A percentile compares a stretch with the other conserved stretches of the same genome.
Conservation (phyloP, 2,888 invertebrate genomes). For the Drosophila kanekoi region DNA sequence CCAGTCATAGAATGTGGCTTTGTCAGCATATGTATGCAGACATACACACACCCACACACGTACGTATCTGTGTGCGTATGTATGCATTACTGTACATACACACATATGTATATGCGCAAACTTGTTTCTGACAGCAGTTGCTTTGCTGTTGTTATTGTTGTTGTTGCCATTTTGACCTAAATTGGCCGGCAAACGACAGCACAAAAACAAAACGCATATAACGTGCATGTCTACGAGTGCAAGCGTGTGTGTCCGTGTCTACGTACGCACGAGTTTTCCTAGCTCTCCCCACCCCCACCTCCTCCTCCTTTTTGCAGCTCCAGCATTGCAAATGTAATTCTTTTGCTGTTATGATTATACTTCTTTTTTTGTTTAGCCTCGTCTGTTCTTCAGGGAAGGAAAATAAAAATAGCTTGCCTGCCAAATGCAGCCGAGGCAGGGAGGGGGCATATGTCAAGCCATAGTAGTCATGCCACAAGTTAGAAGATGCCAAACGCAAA, state of each 20-base stretch:
- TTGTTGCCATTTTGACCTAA: conserved; percentile 61
- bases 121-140: conserved; percentile 31
- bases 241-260: background rate
- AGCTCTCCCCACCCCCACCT: background rate
- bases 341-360: background rate
- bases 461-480: conserved; percentile 4
- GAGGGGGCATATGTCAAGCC: conserved; percentile 4
- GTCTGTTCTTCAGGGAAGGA: background rate
- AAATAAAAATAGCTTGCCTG: conserved; percentile 8
- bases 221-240: background rate
- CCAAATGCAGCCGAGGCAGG: background rate
- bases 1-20: conserved; percentile 14
- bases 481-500: background rate
- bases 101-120: conserved; percentile 12
- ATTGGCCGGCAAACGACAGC: conserved; percentile 45
- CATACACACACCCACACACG: background rate
- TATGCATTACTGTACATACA: conserved; percentile 1
- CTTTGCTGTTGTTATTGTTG: conserved; percentile 30
- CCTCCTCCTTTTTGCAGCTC: background rate
- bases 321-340: background rate
- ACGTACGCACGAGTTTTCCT: background rate
- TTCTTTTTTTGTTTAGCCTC: background rate
- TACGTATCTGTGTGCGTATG: background rate
- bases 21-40: conserved; percentile 9
- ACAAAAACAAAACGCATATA: conserved; percentile 5